Conservation (phyloP, 2,113 vertebrate genomes). For the Oenanthe melanoleuca region DNA sequence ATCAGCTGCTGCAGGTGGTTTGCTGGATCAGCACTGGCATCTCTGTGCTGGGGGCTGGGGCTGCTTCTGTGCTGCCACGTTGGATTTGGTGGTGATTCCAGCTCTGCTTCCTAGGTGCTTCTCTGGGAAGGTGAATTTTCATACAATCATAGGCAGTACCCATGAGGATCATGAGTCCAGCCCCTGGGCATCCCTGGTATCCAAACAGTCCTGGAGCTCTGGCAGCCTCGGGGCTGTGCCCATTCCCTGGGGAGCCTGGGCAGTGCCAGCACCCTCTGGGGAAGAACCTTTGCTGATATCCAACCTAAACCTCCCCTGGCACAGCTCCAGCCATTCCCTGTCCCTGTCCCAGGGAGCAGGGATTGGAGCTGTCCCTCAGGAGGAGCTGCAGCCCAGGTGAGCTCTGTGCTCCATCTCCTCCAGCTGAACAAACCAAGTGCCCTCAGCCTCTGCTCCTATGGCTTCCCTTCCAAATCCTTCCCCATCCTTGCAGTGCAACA, state of each 20-base stretch:
- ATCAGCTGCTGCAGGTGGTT: background rate
- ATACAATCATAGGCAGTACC: background rate
- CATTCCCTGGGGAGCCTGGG: background rate
- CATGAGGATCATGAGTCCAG: rapidly evolving
- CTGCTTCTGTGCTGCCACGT: rapidly evolving
- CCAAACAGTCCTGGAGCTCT: background rate
- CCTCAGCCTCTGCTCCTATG: background rate
- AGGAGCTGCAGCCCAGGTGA: background rate
- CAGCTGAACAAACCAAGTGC: background rate
- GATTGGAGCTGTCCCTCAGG: rapidly evolving
- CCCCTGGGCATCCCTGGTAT: rapidly evolving
- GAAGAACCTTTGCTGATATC: rapidly evolving
- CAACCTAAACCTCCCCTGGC: rapidly evolving
- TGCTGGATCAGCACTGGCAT: rapidly evolving
- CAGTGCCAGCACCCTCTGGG: background rate
- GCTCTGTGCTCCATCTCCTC: background rate
- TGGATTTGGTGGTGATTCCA: background rate
- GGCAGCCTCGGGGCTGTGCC: background rate
- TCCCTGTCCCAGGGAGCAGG: background rate
- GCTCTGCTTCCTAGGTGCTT: background rate
- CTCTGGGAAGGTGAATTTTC: background rate
- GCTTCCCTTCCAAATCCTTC: background rate
- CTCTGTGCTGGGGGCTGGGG: background rate
- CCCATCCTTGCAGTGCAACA: background rate
- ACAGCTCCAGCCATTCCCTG: background rate